Evolutionary conservation across 2,797 vertebrate species (phyloP).

Genomic region (Lepus oiostolus): DNA sequence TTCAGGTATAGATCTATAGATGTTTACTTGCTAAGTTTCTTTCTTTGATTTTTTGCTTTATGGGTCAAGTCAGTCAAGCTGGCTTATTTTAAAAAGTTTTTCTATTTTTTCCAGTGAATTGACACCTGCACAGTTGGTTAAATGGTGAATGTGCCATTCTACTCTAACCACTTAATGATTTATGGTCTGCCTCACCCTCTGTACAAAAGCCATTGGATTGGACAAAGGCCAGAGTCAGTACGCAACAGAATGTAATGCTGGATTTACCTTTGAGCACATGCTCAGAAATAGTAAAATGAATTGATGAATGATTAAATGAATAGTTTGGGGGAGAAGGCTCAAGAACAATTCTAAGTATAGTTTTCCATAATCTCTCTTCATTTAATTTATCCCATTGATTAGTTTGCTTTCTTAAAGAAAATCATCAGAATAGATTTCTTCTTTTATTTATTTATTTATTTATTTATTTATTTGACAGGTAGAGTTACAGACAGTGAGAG

Average conservation of each 20-base stretch:
- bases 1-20: neutral
- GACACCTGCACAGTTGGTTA: neutral
- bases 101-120: conserved; percentile 19
- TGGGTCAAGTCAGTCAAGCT: neutral
- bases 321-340: neutral
- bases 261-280: neutral
- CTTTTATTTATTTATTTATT: neutral
- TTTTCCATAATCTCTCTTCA: neutral
- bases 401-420: conserved; percentile 13
- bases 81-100: neutral
- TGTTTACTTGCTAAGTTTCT: neutral
- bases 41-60: neutral
- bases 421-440: neutral
- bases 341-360: neutral
- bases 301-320: neutral
- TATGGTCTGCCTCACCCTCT: neutral
- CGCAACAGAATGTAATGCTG: neutral
- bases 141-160: neutral
- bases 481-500: too few species aligned
- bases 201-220: neutral
- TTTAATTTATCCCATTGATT: conserved; percentile 1
- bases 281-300: neutral
- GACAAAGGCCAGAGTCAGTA: neutral
- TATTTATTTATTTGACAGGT: too few species aligned
- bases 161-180: neutral